phyloP scores from a whole-genome alignment of 2,888 invertebrate species.

The Pristionchus entomophagus region DNA sequence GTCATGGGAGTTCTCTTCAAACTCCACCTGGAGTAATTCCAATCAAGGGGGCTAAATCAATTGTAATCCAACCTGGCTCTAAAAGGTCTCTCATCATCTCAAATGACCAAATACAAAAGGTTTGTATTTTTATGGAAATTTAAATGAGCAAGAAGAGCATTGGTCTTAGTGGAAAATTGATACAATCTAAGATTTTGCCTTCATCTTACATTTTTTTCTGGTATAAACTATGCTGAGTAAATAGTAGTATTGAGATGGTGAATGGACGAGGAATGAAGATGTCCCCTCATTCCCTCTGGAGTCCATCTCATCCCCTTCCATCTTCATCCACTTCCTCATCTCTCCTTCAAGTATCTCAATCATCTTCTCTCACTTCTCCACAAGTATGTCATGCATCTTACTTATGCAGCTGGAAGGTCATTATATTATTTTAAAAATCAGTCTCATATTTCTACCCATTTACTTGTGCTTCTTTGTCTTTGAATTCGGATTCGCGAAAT shows the following conservation, averaged over 20 bases:
- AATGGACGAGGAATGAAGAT: background rate
- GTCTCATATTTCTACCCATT: too few relatives aligned
- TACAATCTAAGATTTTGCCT: too few relatives aligned
- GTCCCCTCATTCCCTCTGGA: background rate
- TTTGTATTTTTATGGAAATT: too few relatives aligned
- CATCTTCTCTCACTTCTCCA: background rate
- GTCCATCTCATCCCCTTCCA: background rate
- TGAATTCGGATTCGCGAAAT: too few relatives aligned
- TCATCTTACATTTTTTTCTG: too few relatives aligned
- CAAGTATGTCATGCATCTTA: too few relatives aligned
- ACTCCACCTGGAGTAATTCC: background rate
- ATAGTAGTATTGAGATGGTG: background rate
- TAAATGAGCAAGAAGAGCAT: too few relatives aligned
- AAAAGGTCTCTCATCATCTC: background rate
- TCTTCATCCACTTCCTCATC: background rate
- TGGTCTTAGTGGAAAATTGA: too few relatives aligned
- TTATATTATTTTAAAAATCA: too few relatives aligned
- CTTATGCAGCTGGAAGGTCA: too few relatives aligned
- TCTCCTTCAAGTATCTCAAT: background rate
- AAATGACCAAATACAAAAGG: constrained; percentile 3
- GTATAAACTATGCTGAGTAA: too few relatives aligned
- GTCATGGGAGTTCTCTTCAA: background rate
- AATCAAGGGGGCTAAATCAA: background rate
- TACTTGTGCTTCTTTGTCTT: too few relatives aligned
- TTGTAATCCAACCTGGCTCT: background rate